Evolutionary conservation across 2,888 invertebrate species (phyloP).

Genomic region (Tiliacea aurago): DNA sequence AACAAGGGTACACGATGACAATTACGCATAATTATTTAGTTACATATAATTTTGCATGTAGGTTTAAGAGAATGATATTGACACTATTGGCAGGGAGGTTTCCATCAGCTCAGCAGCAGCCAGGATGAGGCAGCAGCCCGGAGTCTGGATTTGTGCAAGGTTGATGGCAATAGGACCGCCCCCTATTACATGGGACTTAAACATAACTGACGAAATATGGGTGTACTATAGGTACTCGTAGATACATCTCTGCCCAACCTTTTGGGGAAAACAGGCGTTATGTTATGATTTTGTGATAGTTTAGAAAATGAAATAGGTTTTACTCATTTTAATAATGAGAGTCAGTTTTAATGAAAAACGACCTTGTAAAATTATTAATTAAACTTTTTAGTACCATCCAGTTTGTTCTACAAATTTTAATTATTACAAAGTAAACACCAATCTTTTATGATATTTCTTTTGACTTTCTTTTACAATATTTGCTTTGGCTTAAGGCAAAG

Average conservation of each 20-base stretch:
- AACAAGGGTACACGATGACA: no score
- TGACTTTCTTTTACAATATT: constrained; percentile 23
- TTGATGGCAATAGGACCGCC: not conserved
- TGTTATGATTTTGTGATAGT: not conserved
- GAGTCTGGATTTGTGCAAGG: no score
- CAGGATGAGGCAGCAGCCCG: no score
- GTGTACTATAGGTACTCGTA: no score
- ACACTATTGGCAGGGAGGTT: no score
- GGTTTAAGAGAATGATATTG: no score
- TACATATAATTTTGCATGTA: no score
- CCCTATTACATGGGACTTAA: not conserved
- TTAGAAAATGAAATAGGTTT: not conserved
- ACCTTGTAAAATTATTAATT: constrained; percentile 10
- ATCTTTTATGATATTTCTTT: constrained; percentile 21
- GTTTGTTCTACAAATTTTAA: constrained; percentile 22
- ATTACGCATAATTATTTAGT: no score
- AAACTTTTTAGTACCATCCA: constrained; percentile 30
- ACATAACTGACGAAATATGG: no score
- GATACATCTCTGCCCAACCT: no score
- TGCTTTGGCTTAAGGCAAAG: not conserved
- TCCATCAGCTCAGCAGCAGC: no score
- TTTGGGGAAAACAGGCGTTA: not conserved
- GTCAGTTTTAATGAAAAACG: constrained; percentile 18
- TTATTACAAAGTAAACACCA: constrained; percentile 25
- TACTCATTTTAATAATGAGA: not conserved